These are phyloP conservation scores for Apodemia zela DNA, from an alignment of 2,888 invertebrate genomes.

Conservation along the genomic window DNA sequence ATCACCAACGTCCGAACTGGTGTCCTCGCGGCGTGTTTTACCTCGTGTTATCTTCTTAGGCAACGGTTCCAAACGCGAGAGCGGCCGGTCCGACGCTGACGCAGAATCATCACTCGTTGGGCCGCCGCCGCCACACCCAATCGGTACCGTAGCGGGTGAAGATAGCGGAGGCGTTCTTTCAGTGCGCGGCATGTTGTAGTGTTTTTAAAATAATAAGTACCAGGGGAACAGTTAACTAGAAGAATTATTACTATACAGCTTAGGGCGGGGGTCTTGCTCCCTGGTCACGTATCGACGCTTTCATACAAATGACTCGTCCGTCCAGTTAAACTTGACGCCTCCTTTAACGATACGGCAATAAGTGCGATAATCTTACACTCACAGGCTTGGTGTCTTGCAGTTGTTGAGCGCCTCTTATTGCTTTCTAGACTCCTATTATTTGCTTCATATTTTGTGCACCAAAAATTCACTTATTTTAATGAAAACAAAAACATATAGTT, in stretches of 20 bases:
- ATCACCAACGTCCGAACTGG: background rate
- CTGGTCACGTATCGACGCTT: background rate
- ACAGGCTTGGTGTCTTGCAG: background rate
- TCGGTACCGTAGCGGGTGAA: background rate
- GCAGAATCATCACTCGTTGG: constrained; percentile 1
- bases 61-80: background rate
- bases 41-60: constrained; percentile 1
- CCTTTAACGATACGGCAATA: background rate
- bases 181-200: background rate
- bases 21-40: constrained; percentile 5
- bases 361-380: background rate
- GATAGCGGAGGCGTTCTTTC: background rate
- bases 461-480: background rate
- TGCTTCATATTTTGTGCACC: background rate
- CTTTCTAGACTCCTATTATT: background rate
- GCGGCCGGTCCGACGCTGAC: background rate
- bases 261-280: background rate
- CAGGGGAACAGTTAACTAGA: background rate
- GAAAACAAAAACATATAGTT: background rate
- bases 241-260: background rate
- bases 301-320: background rate
- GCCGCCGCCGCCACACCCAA: background rate
- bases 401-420: background rate
- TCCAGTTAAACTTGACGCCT: constrained; percentile 1
- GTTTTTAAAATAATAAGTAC: background rate